A percentile compares a stretch with the other conserved stretches of the same genome.
Conservation (phyloP, 2,888 invertebrate genomes). For the Cenopis cana region DNA sequence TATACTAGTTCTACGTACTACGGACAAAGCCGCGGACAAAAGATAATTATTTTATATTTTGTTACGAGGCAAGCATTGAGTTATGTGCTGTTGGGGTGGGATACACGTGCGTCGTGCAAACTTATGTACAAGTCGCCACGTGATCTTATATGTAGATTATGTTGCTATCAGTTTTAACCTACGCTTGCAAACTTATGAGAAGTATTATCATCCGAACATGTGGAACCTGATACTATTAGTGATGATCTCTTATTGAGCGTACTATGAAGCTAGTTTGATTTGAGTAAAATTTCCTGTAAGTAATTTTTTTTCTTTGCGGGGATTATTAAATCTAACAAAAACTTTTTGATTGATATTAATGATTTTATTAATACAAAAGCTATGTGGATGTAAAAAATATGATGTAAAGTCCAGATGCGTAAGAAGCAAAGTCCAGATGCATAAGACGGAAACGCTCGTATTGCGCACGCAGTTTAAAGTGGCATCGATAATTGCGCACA, state of each 20-base stretch:
- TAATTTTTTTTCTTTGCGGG: neutral
- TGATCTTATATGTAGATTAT: constrained; percentile 60
- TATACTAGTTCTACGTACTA: too few relatives aligned
- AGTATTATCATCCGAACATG: neutral
- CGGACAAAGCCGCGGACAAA: too few relatives aligned
- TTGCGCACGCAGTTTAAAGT: constrained; percentile 25
- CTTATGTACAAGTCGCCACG: constrained; percentile 63
- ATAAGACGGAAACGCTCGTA: constrained; percentile 25
- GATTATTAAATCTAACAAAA: neutral
- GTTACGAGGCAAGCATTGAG: neutral
- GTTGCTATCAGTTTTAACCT: constrained; percentile 48
- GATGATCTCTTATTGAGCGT: too few relatives aligned
- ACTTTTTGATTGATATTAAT: too few relatives aligned
- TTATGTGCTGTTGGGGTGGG: constrained; percentile 34
- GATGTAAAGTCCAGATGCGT: neutral
- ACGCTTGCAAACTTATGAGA: constrained; percentile 9
- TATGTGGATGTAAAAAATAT: neutral
- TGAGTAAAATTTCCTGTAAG: too few relatives aligned
- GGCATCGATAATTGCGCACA: constrained; percentile 38
- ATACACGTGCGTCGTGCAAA: constrained; percentile 66
- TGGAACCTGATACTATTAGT: neutral
- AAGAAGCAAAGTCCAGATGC: constrained; percentile 19
- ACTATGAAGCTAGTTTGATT: too few relatives aligned
- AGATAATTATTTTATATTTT: too few relatives aligned
- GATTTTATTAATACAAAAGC: neutral